Base-by-base conservation (phyloP, 2,113 vertebrate species). In the Elephas maximus region DNA sequence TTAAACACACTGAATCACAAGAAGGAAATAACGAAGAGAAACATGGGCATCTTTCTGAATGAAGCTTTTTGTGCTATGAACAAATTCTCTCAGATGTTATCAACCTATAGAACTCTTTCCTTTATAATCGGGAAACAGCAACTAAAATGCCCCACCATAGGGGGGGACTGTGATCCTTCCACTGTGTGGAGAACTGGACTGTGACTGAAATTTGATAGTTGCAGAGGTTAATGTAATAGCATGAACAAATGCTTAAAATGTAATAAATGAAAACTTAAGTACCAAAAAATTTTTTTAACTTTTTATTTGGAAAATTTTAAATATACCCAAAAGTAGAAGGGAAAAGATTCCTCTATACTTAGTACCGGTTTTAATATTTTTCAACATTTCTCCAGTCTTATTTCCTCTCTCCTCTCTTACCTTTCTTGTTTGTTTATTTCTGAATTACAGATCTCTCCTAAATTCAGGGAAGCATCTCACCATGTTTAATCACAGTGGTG, bases 241-340 rank as follows among this genome's bases (percentile, higher is more conserved):
- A 28, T 41, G 20, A 92, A 45, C 69, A 83, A 60, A 57, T 62
- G 45, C 44, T 94, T 86, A 90, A 79, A 88, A 60, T 80, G 10
- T 6, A 95, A 80, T 26, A 33, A 60, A 51, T 44, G 14, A 41
- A 88, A 91, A 76, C n/a, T 57, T 57, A 57, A 4, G 15, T 57
- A 57, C 53, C 53, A 15, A 57, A 57, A 57, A 8, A 57, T 4
- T 17, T 15, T 57, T 57, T 57, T 17, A 74, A 8, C 4, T 45
- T 93, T 74, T 93, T n/a, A 74, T 76, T 93, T 91, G 57, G 23
- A 84, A 80, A 91, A 60, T 88, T 33, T 90, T 67, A 92, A 90
- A 67, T 65, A 51, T 87, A 74, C 17, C 30, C n/a, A 23, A 81
- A 69, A 91, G 69, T 88, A 91, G 51, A 91, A 67, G 48, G 88